phyloP scores from a whole-genome alignment of 1,140 invertebrate genomes.

The Hylyphantes graminicola region DNA sequence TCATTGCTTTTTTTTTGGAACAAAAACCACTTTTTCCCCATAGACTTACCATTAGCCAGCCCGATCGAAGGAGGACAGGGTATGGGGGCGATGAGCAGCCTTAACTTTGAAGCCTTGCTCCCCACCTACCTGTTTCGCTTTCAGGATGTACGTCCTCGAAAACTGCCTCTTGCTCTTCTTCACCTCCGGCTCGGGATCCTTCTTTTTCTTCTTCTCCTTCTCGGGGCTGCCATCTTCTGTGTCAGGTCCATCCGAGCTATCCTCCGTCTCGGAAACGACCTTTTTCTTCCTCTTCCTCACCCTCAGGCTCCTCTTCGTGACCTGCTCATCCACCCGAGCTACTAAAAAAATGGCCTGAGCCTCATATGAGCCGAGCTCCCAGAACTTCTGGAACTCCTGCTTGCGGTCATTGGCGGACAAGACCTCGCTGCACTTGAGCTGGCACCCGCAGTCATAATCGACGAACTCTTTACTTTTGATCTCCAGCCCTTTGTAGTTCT shows the following conservation, averaged over 20 bases:
- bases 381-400: conserved; percentile 51
- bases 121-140: conserved; percentile 39
- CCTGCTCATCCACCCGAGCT: conserved; percentile 48
- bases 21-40: too few species aligned
- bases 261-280: conserved; percentile 15
- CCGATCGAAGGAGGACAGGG: too few species aligned
- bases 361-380: conserved; percentile 53
- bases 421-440: conserved; percentile 46
- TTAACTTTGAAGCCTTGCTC: too few species aligned
- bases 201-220: too few species aligned
- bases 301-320: conserved; percentile 42
- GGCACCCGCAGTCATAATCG: conserved; percentile 48
- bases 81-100: too few species aligned
- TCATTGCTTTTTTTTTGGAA: too few species aligned
- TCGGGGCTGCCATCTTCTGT: neutral
- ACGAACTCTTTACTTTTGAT: conserved; percentile 56
- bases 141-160: conserved; percentile 52
- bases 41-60: too few species aligned
- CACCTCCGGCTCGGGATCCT: too few species aligned
- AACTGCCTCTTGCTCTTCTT: conserved; percentile 44
- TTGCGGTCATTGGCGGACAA: conserved; percentile 31
- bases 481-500: conserved; percentile 53
- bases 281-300: conserved; percentile 41
- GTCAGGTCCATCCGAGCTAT: conserved; percentile 10
- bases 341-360: conserved; percentile 52